phyloP scores from a whole-genome alignment of 1,140 invertebrate species.

The Tetraneura akinire region DNA sequence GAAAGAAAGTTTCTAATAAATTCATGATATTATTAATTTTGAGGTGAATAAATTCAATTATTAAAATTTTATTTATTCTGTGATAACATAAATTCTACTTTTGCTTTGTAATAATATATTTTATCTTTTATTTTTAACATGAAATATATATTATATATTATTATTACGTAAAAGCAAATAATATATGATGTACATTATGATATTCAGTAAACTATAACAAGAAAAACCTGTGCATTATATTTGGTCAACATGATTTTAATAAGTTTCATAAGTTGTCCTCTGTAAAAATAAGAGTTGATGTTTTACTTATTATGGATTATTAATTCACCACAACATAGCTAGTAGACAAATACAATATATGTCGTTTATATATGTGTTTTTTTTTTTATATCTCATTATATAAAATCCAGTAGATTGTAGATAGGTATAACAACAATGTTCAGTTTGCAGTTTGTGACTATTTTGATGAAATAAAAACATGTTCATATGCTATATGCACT shows the following conservation, averaged over 20 bases:
- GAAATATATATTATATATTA: not conserved
- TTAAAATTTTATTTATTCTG: no score
- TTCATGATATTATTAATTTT: no score
- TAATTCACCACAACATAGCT: not conserved
- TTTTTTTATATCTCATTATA: no score
- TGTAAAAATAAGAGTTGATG: not conserved
- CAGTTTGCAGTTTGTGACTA: no score
- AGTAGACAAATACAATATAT: not conserved
- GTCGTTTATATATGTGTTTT: not conserved
- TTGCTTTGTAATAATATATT: not conserved
- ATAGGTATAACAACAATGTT: no score
- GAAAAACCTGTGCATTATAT: conserved; percentile 3
- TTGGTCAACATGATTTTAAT: not conserved
- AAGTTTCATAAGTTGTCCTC: not conserved
- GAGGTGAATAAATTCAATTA: no score
- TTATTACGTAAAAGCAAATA: not conserved
- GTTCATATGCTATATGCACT: no score
- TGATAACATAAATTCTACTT: not conserved
- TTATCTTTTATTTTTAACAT: not conserved
- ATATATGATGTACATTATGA: not conserved
- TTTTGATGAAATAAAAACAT: no score
- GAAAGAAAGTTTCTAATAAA: no score
- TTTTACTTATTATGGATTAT: not conserved
- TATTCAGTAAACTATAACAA: not conserved
- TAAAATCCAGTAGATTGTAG: no score